These are phyloP conservation scores for Drosophila ercepeae DNA, from an alignment of 1,140 invertebrate species.

Conservation along the genomic window DNA sequence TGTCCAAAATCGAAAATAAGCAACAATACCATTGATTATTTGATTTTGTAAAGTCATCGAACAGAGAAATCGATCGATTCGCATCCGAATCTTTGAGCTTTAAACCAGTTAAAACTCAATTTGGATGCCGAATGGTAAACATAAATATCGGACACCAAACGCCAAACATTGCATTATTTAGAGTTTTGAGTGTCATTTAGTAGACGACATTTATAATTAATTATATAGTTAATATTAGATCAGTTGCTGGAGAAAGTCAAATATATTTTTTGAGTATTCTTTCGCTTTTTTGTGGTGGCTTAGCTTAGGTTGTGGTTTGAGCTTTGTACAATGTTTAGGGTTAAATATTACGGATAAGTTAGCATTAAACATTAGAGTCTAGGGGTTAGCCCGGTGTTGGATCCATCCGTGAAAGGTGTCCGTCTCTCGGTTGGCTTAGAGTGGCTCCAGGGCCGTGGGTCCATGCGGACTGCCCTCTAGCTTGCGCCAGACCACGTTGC, in stretches of 20 bases:
- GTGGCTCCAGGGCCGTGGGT: constrained; percentile 64
- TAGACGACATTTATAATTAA: not conserved
- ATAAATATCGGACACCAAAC: not conserved
- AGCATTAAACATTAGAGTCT: constrained; percentile 51
- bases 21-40: constrained; percentile 51
- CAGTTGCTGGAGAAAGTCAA: constrained; percentile 24
- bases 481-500: constrained; percentile 92
- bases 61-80: constrained; percentile 5
- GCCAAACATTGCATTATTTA: not conserved
- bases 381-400: constrained; percentile 55
- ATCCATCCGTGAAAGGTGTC: constrained; percentile 1
- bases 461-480: constrained; percentile 85
- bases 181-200: not conserved
- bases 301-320: constrained; percentile 68
- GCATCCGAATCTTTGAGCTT: constrained; percentile 40
- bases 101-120: constrained; percentile 51
- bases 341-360: constrained; percentile 63
- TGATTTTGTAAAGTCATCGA: constrained; percentile 39
- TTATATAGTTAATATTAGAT: not conserved
- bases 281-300: constrained; percentile 40
- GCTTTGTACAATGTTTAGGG: constrained; percentile 74
- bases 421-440: constrained; percentile 47
- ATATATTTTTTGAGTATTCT: constrained; percentile 62
- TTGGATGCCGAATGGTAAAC: constrained; percentile 24
- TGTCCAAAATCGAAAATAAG: constrained; percentile 36